Base-by-base conservation (phyloP, 92 coral and sea anemone genomes). In the Palythoa caribaeorum region DNA sequence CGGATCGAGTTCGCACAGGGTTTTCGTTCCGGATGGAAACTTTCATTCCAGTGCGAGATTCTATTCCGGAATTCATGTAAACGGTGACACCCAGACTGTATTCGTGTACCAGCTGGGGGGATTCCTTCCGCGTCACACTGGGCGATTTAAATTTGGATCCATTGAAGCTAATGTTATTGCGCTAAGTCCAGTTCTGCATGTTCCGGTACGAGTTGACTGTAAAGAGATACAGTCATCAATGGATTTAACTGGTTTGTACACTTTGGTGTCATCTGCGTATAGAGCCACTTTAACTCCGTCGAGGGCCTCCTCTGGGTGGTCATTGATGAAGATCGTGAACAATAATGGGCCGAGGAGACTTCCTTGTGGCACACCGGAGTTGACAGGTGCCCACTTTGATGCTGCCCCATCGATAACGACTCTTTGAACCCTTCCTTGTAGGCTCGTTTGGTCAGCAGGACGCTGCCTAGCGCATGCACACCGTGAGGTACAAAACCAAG, bases 31-130 rank as follows among this genome's bases (percentile, higher is more conserved):
- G 5, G 38, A 59, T 9, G 59, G 87, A 59, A 76, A 83, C 13
- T 60, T 83, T 6, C 87, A 12, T 21, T 52, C 14, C 17, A 83
- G 87, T 19, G 47, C 77, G 54, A 76, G 76, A 62, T 35, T 70
- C 39, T 17, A 20, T 28, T 12, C 75, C 11, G 38, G 39, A 38
- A 70, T 35, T 38, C 39, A 11, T 70, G 14, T 20, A 35, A 70
- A 2, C 39, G 38, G 38, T 70, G 74, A 35, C 38, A 70, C 74
- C 14, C 74, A 70, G 74, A 19, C 12, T 11, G 40, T 70, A 70
- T 11, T 70, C 39, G 40, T 70, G 12, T 35, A 28, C 39, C 39
- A 70, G 62, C 47, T 40, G 60, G 40, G 76, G 76, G 19, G 17
- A 14, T 16, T 71, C 35, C 76, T 71, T 71, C 3, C 76, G 76